Conservation (phyloP, 1,140 invertebrate genomes). For the Globodera ellingtonae region DNA sequence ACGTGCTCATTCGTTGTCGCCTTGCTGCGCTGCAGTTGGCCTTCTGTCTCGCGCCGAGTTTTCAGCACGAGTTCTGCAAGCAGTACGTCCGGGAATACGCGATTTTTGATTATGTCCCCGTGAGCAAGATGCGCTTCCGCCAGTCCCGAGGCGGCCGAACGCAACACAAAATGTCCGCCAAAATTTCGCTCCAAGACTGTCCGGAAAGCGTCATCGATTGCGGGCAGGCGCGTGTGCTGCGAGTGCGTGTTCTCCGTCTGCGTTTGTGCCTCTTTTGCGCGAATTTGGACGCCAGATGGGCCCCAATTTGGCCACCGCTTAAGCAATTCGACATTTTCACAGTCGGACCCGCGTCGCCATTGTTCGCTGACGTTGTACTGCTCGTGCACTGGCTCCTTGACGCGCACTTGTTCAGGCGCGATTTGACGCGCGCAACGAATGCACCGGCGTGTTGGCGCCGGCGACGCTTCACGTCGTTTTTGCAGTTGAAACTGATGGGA, state of each 20-base stretch:
- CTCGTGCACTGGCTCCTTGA: conserved; percentile 15
- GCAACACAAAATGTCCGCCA: not conserved
- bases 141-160: conserved; percentile 1
- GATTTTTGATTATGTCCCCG: conserved; percentile 7
- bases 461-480: conserved; percentile 34
- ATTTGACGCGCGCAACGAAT: conserved; percentile 30
- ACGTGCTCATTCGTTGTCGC: conserved; percentile 15
- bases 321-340: not conserved
- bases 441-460: conserved; percentile 2
- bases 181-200: conserved; percentile 15
- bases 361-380: conserved; percentile 18
- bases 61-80: conserved; percentile 6
- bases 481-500: conserved; percentile 34
- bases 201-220: not conserved
- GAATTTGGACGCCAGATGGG: conserved; percentile 5
- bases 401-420: not conserved
- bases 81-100: conserved; percentile 12
- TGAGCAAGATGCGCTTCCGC: conserved; percentile 15
- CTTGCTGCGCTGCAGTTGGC: not conserved
- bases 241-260: conserved; percentile 24
- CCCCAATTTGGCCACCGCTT: conserved; percentile 22
- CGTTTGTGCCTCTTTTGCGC: conserved; percentile 15
- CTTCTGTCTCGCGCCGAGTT: conserved; percentile 1
- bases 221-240: conserved; percentile 20
- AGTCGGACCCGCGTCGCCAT: conserved; percentile 19